Percentiles rank a stretch among this genome's conserved stretches.
Evolutionary conservation across 1,140 invertebrate genomes (phyloP).

Genomic region (Aphelinus atriplicis): DNA sequence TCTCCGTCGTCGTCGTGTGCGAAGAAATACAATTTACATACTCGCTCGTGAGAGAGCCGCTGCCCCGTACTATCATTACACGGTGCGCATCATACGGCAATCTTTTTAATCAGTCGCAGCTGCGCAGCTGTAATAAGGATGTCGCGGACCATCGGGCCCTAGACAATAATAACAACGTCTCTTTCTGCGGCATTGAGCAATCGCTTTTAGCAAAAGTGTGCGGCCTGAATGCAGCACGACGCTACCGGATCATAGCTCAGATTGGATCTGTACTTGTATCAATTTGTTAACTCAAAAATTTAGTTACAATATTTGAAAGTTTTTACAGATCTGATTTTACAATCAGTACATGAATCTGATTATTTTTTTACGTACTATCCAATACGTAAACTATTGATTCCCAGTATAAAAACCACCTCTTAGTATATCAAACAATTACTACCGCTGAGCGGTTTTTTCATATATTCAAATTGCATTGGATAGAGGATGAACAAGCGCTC

Average conservation of each 20-base stretch:
- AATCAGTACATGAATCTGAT: too few relatives aligned
- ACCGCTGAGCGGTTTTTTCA: too few relatives aligned
- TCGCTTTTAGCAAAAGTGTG: background rate
- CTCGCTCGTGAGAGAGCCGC: background rate
- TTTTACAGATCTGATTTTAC: too few relatives aligned
- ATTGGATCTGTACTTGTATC: too few relatives aligned
- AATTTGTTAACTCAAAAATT: too few relatives aligned
- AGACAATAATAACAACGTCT: constrained; percentile 44
- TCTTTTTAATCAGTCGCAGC: constrained; percentile 49
- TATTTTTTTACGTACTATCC: too few relatives aligned
- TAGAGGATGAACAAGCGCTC: too few relatives aligned
- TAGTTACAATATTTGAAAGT: too few relatives aligned
- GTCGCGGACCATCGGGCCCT: constrained; percentile 35
- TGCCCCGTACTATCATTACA: constrained; percentile 8
- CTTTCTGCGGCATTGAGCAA: constrained; percentile 38
- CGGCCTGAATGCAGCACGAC: background rate
- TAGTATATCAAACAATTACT: too few relatives aligned
- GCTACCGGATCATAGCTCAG: background rate
- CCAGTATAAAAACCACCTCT: too few relatives aligned
- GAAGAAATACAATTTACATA: constrained; percentile 26
- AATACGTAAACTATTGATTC: too few relatives aligned
- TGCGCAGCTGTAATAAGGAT: constrained; percentile 45
- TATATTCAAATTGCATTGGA: too few relatives aligned
- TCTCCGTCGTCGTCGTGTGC: background rate
- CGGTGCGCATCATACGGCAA: constrained; percentile 32